Conservation (phyloP, 2,113 vertebrate species). For the Hippocampus barbouri region DNA sequence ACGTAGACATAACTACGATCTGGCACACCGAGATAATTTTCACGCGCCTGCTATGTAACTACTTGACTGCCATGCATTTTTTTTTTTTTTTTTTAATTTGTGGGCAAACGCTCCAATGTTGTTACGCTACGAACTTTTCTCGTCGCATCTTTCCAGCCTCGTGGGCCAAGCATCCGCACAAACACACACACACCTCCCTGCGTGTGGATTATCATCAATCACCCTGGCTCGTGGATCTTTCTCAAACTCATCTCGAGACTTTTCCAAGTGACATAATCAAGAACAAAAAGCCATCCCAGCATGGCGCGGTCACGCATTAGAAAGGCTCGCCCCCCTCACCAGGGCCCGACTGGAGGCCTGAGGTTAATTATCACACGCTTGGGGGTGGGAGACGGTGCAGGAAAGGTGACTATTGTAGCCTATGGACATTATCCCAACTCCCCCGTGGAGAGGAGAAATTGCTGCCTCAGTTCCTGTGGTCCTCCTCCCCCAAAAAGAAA, state of each 20-base stretch:
- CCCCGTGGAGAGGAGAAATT: slow-evolving; percentile 22
- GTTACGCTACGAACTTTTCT: not conserved
- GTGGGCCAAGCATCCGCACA: not conserved
- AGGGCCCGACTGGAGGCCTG: slow-evolving; percentile 28
- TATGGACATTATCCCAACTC: slow-evolving; percentile 16
- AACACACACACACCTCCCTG: not conserved
- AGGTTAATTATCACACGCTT: slow-evolving; percentile 51
- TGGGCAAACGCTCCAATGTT: not conserved
- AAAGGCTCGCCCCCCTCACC: slow-evolving; percentile 12
- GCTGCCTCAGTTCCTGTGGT: not conserved
- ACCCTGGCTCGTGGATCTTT: not conserved
- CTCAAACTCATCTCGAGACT: not conserved
- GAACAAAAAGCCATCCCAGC: slow-evolving; percentile 41
- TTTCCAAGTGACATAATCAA: slow-evolving; percentile 15
- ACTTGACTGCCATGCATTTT: too few species aligned
- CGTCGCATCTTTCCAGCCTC: not conserved
- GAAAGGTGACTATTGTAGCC: slow-evolving; percentile 37
- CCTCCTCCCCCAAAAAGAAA: not conserved
- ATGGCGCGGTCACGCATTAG: slow-evolving; percentile 44
- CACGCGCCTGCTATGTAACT: not conserved
- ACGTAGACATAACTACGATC: not conserved
- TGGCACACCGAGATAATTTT: not conserved
- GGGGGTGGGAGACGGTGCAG: slow-evolving; percentile 18
- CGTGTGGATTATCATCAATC: slow-evolving; percentile 36
- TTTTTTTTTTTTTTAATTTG: not conserved